These are phyloP conservation scores for Cyrtodaria siliqua DNA, from an alignment of 2,888 invertebrate genomes.

Conservation along the genomic window DNA sequence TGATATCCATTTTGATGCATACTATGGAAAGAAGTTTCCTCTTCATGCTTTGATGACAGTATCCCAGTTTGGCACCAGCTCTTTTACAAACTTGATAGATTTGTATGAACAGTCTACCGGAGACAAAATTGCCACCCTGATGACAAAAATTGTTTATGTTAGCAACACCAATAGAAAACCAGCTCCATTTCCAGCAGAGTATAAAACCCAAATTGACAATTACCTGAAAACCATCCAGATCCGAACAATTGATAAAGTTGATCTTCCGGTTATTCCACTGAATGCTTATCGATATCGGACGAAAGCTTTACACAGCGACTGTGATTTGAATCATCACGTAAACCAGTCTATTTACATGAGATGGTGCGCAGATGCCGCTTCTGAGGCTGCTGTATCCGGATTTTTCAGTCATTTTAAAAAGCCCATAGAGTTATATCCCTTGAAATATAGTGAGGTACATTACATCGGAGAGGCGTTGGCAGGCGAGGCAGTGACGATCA, in stretches of 20 bases:
- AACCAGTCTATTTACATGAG: conserved; percentile 31
- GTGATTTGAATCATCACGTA: conserved; percentile 35
- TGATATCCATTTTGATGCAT: conserved; percentile 20
- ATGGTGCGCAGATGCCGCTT: conserved; percentile 41
- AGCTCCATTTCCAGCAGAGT: conserved; percentile 7
- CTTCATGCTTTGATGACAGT: conserved; percentile 13
- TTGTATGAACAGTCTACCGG: conserved; percentile 17
- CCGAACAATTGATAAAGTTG: conserved; percentile 3
- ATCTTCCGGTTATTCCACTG: background rate
- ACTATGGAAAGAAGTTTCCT: conserved; percentile 26
- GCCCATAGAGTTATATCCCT: conserved; percentile 30
- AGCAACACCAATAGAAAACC: conserved; percentile 28
- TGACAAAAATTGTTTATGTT: conserved; percentile 26
- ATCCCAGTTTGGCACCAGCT: conserved; percentile 34
- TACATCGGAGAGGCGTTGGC: conserved; percentile 40
- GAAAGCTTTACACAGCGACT: conserved; percentile 44
- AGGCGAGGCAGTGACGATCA: conserved; percentile 29
- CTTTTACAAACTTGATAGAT: conserved; percentile 7
- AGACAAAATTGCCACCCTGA: conserved; percentile 2
- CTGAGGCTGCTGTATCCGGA: conserved; percentile 14
- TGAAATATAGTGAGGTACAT: conserved; percentile 26
- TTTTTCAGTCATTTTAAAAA: conserved; percentile 11
- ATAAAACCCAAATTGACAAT: too few relatives aligned
- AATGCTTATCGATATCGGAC: conserved; percentile 8
- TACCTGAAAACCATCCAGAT: too few relatives aligned